phyloP scores from a whole-genome alignment of 2,113 vertebrate genomes.

The Syrmaticus mikado region DNA sequence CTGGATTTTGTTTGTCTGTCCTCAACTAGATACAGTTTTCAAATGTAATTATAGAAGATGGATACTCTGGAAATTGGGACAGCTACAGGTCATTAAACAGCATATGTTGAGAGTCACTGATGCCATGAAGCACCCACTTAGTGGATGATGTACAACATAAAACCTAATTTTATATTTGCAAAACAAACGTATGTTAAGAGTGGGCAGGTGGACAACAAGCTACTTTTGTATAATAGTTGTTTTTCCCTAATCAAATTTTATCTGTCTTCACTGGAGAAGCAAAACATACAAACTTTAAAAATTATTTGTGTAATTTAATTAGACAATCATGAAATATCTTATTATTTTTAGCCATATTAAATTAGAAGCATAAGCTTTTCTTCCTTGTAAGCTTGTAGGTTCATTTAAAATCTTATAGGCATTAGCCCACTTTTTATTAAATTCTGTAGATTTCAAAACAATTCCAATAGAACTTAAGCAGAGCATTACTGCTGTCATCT shows the following conservation, averaged over 20 bases:
- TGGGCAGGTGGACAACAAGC: constrained; percentile 11
- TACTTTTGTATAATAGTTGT: background rate
- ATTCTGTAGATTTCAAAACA: background rate
- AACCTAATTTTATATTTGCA: constrained; percentile 45
- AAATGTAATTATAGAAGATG: background rate
- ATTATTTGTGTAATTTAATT: background rate
- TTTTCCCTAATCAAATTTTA: background rate
- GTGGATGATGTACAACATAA: background rate
- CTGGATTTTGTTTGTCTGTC: background rate
- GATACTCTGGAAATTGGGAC: background rate
- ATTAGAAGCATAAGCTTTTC: background rate
- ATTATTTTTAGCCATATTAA: background rate
- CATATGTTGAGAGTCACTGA: constrained; percentile 44
- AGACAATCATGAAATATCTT: background rate
- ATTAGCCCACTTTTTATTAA: background rate
- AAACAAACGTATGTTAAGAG: constrained; percentile 34
- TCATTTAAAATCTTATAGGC: background rate
- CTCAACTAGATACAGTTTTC: background rate
- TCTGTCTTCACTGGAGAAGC: background rate
- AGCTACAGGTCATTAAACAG: constrained; percentile 31
- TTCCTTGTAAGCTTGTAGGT: background rate
- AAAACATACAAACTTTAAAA: background rate
- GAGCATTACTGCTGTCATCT: background rate
- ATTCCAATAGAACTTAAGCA: background rate
- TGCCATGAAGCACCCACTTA: constrained; percentile 39